These are phyloP conservation scores for Smittia sp. DNA, from an alignment of 2,888 invertebrate species.

Conservation along the genomic window DNA sequence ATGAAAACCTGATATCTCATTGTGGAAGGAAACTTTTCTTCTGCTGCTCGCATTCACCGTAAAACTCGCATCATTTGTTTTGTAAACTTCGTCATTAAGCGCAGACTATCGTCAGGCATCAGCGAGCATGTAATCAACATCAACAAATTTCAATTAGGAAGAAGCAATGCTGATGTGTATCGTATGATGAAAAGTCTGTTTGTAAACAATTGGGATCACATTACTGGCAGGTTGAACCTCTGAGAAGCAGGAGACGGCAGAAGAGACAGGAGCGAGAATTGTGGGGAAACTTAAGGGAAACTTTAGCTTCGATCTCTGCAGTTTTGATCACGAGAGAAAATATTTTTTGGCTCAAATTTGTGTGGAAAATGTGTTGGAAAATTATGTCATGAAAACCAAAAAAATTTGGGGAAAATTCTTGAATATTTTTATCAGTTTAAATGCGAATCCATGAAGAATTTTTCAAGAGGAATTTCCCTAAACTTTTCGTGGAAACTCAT, in stretches of 20 bases:
- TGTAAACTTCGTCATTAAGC: constrained; percentile 6
- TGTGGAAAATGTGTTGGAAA: no score
- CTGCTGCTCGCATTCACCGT: background rate
- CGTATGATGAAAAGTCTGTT: constrained; percentile 2
- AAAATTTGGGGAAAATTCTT: no score
- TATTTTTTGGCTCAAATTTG: no score
- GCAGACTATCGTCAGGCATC: background rate
- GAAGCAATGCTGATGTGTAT: background rate
- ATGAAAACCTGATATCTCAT: constrained; percentile 7
- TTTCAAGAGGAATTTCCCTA: background rate
- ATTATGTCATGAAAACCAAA: no score
- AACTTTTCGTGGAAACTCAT: background rate
- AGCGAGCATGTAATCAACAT: background rate
- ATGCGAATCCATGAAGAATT: no score
- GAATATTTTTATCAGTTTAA: no score
- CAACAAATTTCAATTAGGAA: constrained; percentile 29
- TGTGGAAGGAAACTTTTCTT: background rate
- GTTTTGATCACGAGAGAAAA: no score
- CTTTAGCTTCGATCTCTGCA: no score
- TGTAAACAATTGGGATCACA: constrained; percentile 16
- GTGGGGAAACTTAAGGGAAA: no score
- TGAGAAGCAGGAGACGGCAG: background rate
- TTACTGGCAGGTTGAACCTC: background rate
- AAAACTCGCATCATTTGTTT: background rate
- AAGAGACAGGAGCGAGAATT: no score